Base-by-base conservation (phyloP, 2,888 invertebrate genomes). In the Scotopteryx bipunctaria region DNA sequence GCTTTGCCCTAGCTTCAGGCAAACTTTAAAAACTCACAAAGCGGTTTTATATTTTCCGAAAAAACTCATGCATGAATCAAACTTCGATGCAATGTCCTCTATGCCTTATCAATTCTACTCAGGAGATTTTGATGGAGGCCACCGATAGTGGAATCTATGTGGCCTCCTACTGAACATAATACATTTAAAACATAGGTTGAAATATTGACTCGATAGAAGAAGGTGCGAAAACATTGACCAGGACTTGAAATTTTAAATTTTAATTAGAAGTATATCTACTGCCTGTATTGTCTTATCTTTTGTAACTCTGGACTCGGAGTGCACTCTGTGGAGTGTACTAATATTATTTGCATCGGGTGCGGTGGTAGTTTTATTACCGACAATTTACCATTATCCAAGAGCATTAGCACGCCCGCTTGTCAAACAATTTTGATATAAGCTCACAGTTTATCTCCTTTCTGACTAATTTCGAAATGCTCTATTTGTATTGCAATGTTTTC, bases 281-380 rank as follows among this genome's bases (percentile, higher is more conserved):
- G 31, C 3, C 31, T 14, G 3, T 36, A 15, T 23, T 17, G 13
- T 8, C 42, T 25, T 29, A 40, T 29, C 8, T 31, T 19, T 17
- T 52, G 41, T 46, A 42, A 40, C 31, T 41, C 36, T 31, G 17
- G 31, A 37, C 37, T 17, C 16, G 67, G 63, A 61, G 71, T 53
- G 41, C 52, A 42, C 54, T 82, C 3, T 32, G 32, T 61, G 66
- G 63, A 60, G 70, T 51, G 38, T 45, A 41, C 54, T 82, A 80
- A 78, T 77, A 78, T 76, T 79, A 83, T 83, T 81, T 81, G 75
- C 80, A 78, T 79, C 74, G 76, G 74, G 73, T 71, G 76, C 77
- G 56, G 70, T 73, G 67, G 76, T 77, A 76, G 78, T 81, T 81
- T 81, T 81, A 82, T 81, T 78, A 71, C 78, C 73, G 73, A 78